Percentiles rank a stretch among this genome's conserved stretches.
Evolutionary conservation across 23 tunicate species (phyloP).

Genomic region (Halocynthia aurantium): DNA sequence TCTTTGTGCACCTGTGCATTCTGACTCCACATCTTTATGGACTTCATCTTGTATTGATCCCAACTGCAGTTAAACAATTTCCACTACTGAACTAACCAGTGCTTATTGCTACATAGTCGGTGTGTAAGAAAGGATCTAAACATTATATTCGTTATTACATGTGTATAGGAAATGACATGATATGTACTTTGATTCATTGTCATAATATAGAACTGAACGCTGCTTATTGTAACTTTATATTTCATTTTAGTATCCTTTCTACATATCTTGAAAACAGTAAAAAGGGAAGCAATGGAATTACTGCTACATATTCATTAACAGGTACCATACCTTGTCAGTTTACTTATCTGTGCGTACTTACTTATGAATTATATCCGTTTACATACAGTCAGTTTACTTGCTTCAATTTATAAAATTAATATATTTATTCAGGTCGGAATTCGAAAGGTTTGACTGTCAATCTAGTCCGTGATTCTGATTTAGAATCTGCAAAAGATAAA

Average conservation of each 20-base stretch:
- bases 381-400: no score
- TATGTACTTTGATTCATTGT: no score
- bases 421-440: slow-evolving; percentile 15
- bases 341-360: not conserved
- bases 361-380: no score
- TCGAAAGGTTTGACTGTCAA: slow-evolving; percentile 22
- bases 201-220: no score
- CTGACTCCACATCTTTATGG: no score
- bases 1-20: no score
- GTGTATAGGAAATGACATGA: no score
- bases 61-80: not conserved
- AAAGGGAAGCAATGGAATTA: slow-evolving; percentile 9
- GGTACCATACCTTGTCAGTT: slow-evolving; percentile 3
- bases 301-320: slow-evolving; percentile 27
- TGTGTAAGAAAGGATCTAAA: no score
- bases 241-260: slow-evolving; percentile 5
- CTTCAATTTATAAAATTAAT: no score
- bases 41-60: no score
- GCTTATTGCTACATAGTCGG: no score
- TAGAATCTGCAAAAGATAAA: slow-evolving; percentile 36
- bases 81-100: not conserved
- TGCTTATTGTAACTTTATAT: no score
- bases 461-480: slow-evolving; percentile 33
- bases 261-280: slow-evolving; percentile 16
- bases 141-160: not conserved